These are phyloP conservation scores for Cremastobaeus sp. DNA, from an alignment of 2,888 invertebrate species.

Conservation along the genomic window DNA sequence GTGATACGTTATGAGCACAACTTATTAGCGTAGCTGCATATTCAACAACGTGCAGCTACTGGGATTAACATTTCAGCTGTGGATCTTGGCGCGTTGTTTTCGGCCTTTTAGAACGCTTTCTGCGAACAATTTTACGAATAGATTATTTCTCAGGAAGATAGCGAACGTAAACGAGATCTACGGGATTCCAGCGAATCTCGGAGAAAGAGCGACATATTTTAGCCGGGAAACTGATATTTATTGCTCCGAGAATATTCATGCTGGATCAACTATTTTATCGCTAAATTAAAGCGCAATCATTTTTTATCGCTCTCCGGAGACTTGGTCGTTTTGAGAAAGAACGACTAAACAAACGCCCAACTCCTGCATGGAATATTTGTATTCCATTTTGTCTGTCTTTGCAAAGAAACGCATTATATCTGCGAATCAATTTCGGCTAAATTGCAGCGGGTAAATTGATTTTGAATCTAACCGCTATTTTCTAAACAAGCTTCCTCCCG, in stretches of 20 bases:
- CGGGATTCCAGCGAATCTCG: neutral
- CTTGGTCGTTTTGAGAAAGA: too few species aligned
- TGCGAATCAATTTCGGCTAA: too few species aligned
- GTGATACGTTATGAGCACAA: slow-evolving; percentile 52
- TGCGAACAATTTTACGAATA: neutral
- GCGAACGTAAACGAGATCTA: neutral
- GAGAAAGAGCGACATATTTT: neutral
- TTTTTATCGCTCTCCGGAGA: too few species aligned
- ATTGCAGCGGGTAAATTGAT: too few species aligned
- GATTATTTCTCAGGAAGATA: slow-evolving; percentile 2
- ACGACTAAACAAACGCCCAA: too few species aligned
- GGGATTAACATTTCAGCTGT: slow-evolving; percentile 29
- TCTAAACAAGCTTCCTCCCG: too few species aligned
- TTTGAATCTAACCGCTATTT: too few species aligned
- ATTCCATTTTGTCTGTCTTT: too few species aligned
- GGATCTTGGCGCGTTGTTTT: slow-evolving; percentile 2
- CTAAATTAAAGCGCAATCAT: too few species aligned
- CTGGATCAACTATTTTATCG: neutral
- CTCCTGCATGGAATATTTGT: too few species aligned
- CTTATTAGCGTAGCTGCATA: slow-evolving; percentile 52
- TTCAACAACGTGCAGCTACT: slow-evolving; percentile 24
- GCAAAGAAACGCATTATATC: too few species aligned
- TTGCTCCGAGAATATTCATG: neutral
- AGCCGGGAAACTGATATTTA: neutral
- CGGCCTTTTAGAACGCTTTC: neutral